Percentiles rank a stretch among this genome's conserved stretches.
These are phyloP conservation scores for Puffinus mauretanicus DNA, from an alignment of 2,113 vertebrate genomes.

Conservation along the genomic window DNA sequence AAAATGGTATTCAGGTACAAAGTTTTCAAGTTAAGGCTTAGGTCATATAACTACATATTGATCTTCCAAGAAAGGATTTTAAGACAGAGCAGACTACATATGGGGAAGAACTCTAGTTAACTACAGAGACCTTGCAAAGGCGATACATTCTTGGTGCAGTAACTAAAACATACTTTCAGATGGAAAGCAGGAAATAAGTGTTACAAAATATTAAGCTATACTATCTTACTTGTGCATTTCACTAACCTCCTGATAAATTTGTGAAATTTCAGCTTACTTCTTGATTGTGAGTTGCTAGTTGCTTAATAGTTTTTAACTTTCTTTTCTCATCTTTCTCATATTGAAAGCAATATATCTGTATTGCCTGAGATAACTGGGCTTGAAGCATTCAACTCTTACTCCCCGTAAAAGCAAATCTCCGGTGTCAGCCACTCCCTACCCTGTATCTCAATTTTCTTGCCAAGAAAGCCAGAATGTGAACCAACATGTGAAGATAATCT, in stretches of 20 bases:
- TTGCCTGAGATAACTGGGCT: neutral
- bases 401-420: neutral
- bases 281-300: neutral
- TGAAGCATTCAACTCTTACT: neutral
- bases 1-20: neutral
- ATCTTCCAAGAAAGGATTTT: neutral
- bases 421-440: neutral
- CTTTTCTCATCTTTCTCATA: neutral
- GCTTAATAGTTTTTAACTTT: neutral
- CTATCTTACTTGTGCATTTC: neutral
- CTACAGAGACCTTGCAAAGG: neutral
- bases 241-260: neutral
- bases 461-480: neutral
- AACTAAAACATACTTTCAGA: neutral
- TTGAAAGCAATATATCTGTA: neutral
- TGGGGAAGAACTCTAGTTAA: neutral
- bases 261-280: neutral
- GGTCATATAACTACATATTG: neutral
- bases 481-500: neutral
- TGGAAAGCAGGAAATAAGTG: neutral
- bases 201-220: neutral
- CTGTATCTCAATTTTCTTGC: neutral
- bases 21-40: neutral
- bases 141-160: neutral
- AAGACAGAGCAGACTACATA: neutral